These are phyloP conservation scores for Loris lydekkerianus DNA, from an alignment of 2,797 vertebrate species.

Conservation along the genomic window DNA sequence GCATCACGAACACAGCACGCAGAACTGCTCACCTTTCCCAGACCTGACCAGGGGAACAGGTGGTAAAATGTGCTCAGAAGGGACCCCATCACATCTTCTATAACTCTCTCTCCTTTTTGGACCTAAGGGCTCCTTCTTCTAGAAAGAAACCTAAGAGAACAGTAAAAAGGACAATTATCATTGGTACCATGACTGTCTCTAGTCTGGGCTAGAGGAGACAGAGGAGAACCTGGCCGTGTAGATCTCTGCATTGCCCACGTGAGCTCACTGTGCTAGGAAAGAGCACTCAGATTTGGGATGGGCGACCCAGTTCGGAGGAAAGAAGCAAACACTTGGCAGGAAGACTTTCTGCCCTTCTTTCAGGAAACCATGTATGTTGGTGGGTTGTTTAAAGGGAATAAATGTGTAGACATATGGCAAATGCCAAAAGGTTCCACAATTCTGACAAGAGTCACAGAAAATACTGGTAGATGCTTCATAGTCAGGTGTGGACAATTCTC, in stretches of 20 bases:
- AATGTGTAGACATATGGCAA: background rate
- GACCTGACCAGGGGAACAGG: rapidly evolving
- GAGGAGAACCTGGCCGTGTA: background rate
- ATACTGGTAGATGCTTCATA: background rate
- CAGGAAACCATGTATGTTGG: background rate
- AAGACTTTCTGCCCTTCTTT: background rate
- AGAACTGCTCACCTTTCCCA: background rate
- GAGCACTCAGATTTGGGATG: too few species aligned
- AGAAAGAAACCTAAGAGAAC: background rate
- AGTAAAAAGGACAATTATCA: background rate
- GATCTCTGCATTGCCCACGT: background rate
- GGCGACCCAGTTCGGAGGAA: background rate
- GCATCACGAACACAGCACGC: background rate
- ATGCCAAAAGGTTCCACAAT: background rate
- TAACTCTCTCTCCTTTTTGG: background rate
- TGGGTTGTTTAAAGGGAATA: background rate
- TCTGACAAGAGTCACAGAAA: background rate
- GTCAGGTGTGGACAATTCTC: background rate
- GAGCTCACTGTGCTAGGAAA: background rate
- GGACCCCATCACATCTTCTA: background rate
- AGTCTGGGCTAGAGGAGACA: background rate
- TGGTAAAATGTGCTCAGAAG: background rate
- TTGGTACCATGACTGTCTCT: background rate
- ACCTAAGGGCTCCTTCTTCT: background rate
- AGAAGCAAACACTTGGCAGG: background rate